Evolutionary conservation across 1,140 invertebrate species (phyloP), one percentile per base, ranked within the genome.

Genomic region (Gryllus bimaculatus): DNA sequence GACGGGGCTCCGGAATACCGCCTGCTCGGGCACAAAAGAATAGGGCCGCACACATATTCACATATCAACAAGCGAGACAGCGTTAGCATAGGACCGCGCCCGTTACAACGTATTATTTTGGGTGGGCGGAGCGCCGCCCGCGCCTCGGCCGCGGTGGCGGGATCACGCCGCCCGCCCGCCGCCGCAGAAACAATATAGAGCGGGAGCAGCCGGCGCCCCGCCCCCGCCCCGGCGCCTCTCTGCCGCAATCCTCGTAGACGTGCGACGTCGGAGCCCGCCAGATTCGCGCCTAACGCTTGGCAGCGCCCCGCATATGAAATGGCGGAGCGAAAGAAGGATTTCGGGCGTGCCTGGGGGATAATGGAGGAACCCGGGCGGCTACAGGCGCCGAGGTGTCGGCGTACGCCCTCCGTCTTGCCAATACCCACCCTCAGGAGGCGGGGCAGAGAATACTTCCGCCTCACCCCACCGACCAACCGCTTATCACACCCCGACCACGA

Each of bases 111-210:
- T 39, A 39, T 39, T 39, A 66, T 66, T 66, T 66, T 18, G 54
- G 54, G 10, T 18, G 54, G 54, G 54, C 10, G 2, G 54, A 0
- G 26, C 26, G 26, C 26, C 26, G 26, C 26, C 26, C 26, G 26
- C 26, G 26, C 26, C 26, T 39, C 18, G 54, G 18, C 18, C 18
- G 54, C 54, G 54, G 54, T 66, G 54, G 18, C 54, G 54, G 54
- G 54, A 66, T 66, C 54, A 66, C 7, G 54, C 2, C 54, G 18
- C 54, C 18, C 54, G 54, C 54, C 54, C 10, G 10, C 18, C 54
- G 54, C 54, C 54, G 54, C 54, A 66, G 54, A 66, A 66, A 66
- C 54, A 66, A 66, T 66, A 66, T 66, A 66, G 54, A 66, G 54
- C 54, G 26, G 5, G 26, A 39, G 26, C 26, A 39, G 26, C 26